Base-by-base conservation (phyloP, 53 echinoderm and acorn worm species). In the Temnopleurus reevesii region DNA sequence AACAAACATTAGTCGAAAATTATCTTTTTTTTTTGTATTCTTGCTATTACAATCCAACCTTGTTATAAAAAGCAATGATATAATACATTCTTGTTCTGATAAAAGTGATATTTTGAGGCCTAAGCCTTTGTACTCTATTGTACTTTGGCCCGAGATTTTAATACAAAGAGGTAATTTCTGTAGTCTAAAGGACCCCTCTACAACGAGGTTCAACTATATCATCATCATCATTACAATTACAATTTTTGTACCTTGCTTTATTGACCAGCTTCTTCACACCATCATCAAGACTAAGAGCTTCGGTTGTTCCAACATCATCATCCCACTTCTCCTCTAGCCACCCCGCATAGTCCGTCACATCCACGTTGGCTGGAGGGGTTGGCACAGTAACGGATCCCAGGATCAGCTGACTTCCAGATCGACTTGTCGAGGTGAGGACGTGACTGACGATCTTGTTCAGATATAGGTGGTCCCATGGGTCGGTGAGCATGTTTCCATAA, bases 321-420 rank as follows among this genome's bases (percentile, higher is more conserved):
- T 47, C 76, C 94, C 92, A 93, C 55, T 95, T 95, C 46, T 97
- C 97, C 66, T 86, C 89, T 57, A 95, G 76, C 97, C 95, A 95
- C 26, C 89, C 89, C 31, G 94, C 87, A 89, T 94, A 97, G 55
- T 94, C 95, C 31, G 59, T 25, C 12, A 92, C 76, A 81, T 97
- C 97, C 54, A 97, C 97, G 80, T 97, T 97, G 81, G 97, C 95
- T 12, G 97, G 97, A 44, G 97, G 97, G 43, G 93, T 97, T 28
- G 91, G 91, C 45, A 97, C 76, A 81, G 92, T 90, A 12, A 93
- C 89, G 12, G 71, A 59, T 17, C 97, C 95, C 31, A 97, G 89
- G 57, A 60, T 76, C 43, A 97, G 91, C 66, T 71, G 64, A 10
- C 94, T 94, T 60, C 95, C 91, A 43, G 91, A 92, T 55, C 90